Evolutionary conservation across 2,888 invertebrate species (phyloP), one percentile per base, ranked within the genome.

Genomic region (Boloria selene): DNA sequence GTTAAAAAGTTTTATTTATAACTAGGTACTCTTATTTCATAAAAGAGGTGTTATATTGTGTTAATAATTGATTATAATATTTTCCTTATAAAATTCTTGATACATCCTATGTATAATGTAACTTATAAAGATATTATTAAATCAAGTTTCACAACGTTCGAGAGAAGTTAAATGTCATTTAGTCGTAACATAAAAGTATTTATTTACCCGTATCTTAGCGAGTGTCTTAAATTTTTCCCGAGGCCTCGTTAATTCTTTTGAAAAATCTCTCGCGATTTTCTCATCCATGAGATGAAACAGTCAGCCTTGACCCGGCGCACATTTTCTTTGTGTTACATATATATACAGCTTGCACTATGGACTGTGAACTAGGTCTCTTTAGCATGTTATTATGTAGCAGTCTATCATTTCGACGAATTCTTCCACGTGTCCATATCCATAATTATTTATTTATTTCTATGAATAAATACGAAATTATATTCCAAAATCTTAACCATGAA

Each of bases 1-100:
- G 85, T 85, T 87, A 85, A 87, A 85, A 88, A 85, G 88, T 88
- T 83, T 76, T 77, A 80, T 80, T 81, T 85, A 84, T 85, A 85
- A 87, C n/a, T n/a, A n/a, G n/a, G n/a, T n/a, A n/a, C n/a, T n/a
- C n/a, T n/a, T n/a, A n/a, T n/a, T n/a, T 85, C 14, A 4, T 22
- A 54, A 10, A 0, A 22, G 0, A 42, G 44, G 1, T 44, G 14
- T 18, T n/a, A 14, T 2, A 70, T 66, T 68, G 67, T 70, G 74
- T 74, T 79, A 79, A 80, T 78, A 78, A 73, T 72, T 76, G 76
- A 79, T n/a, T n/a, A n/a, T 81, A 75, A 38, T 31, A 7, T 10
- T 38, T 38, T 1, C 31, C 31, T 2, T 10, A 38, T 38, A 38
- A 7, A 10, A 2, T 10, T 38, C 10, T 38, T 7, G 10, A 10